Conservation (phyloP, 2,888 invertebrate species). For the Oxycera nigricornis region DNA sequence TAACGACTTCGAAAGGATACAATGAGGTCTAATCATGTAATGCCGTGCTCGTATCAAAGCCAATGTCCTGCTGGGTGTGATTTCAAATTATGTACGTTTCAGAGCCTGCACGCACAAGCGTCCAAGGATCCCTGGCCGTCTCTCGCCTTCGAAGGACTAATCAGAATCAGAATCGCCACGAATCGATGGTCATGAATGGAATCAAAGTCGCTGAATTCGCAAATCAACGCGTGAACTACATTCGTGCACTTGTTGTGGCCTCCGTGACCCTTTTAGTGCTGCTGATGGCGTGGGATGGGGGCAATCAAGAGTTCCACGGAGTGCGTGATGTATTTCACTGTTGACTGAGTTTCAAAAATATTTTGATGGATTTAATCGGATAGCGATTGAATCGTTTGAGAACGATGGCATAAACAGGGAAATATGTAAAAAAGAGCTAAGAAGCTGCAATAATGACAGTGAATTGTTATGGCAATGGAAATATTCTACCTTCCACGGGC, state of each 20-base stretch:
- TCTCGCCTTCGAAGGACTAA: too few species aligned
- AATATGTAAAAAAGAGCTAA: too few species aligned
- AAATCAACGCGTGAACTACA: conserved; percentile 14
- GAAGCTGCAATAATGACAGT: too few species aligned
- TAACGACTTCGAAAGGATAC: conserved; percentile 36
- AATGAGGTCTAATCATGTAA: conserved; percentile 46
- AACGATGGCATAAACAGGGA: not conserved
- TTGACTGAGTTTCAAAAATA: conserved; percentile 16
- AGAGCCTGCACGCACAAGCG: not conserved
- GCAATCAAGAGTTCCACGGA: conserved; percentile 9
- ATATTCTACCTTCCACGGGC: too few species aligned
- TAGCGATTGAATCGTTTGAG: conserved; percentile 1
- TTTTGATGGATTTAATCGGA: conserved; percentile 40
- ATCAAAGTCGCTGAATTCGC: conserved; percentile 19
- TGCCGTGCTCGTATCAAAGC: conserved; percentile 43
- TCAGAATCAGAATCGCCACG: conserved; percentile 38
- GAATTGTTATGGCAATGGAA: too few species aligned
- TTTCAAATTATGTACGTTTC: conserved; percentile 19
- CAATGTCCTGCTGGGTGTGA: conserved; percentile 42
- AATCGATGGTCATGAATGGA: conserved; percentile 39
- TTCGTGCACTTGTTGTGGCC: conserved; percentile 20
- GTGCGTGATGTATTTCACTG: conserved; percentile 32
- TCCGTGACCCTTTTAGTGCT: not conserved
- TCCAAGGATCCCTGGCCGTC: not conserved
- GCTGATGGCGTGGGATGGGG: not conserved